These are phyloP conservation scores for Parasteatoda tepidariorum DNA, from an alignment of 1,140 invertebrate genomes.

Conservation along the genomic window DNA sequence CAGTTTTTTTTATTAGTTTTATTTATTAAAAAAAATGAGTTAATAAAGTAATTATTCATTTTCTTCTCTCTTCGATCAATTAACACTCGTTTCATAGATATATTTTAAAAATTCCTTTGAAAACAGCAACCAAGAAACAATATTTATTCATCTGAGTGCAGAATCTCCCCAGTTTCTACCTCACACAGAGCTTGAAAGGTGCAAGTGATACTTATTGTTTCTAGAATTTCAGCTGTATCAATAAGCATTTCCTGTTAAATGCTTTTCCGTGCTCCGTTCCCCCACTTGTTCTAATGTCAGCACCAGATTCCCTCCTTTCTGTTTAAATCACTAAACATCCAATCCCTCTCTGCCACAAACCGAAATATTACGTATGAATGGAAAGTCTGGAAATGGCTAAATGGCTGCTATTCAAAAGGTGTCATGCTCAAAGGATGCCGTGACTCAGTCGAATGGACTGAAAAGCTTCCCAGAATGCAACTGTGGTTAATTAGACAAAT, in stretches of 20 bases:
- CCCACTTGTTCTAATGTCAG: not conserved
- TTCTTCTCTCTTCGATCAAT: no score
- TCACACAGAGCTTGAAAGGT: not conserved
- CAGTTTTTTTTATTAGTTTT: no score
- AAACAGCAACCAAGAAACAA: not conserved
- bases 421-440: not conserved
- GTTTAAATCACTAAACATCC: not conserved
- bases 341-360: not conserved
- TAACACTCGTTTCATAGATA: no score
- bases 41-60: no score
- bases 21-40: no score
- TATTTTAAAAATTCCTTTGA: no score
- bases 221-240: slow-evolving; percentile 43
- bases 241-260: slow-evolving; percentile 50
- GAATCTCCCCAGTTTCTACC: not conserved
- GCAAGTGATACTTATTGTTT: slow-evolving; percentile 39
- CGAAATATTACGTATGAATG: not conserved
- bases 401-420: not conserved
- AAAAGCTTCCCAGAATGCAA: no score
- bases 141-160: not conserved
- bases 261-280: slow-evolving; percentile 10
- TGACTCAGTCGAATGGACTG: no score
- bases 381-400: not conserved
- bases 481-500: no score
- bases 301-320: not conserved